phyloP scores from a whole-genome alignment of 2,797 vertebrate species.

The Gymnothorax reevesii region DNA sequence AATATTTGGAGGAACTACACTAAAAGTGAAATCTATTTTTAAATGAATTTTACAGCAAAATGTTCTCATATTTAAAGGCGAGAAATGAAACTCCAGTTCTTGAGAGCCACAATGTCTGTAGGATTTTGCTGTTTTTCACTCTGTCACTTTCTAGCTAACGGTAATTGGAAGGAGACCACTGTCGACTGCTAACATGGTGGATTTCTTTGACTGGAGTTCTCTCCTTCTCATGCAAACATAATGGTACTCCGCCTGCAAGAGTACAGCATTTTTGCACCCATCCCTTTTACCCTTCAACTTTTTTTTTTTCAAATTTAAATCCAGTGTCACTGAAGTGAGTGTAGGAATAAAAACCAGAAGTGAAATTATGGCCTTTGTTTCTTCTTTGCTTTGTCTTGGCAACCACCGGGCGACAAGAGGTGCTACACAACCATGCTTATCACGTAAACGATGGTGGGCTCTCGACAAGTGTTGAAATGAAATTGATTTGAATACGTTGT shows the following conservation, averaged over 20 bases:
- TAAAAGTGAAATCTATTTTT: background rate
- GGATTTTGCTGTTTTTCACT: too few relatives aligned
- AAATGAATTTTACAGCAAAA: conserved; percentile 8
- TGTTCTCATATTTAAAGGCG: too few relatives aligned
- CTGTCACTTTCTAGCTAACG: too few relatives aligned
- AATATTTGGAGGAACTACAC: background rate
- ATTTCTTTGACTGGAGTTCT: too few relatives aligned
- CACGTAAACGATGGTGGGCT: background rate
- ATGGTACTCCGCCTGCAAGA: conserved; percentile 18
- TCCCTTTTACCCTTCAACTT: conserved; percentile 37
- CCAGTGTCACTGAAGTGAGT: conserved; percentile 44
- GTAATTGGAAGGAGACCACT: too few relatives aligned
- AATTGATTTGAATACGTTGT: too few relatives aligned
- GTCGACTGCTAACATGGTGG: too few relatives aligned
- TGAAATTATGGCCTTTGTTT: background rate
- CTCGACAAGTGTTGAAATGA: too few relatives aligned
- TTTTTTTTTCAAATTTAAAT: conserved; percentile 32
- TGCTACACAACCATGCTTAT: background rate
- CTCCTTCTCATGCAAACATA: conserved; percentile 15
- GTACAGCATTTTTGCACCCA: conserved; percentile 26
- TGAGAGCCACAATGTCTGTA: too few relatives aligned
- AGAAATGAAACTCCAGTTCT: too few relatives aligned
- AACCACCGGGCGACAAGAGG: background rate
- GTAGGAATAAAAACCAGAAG: conserved; percentile 57
- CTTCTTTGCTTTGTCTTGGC: background rate